Conservation (phyloP, 2,113 vertebrate genomes). For the Hippocampus guttulatus region DNA sequence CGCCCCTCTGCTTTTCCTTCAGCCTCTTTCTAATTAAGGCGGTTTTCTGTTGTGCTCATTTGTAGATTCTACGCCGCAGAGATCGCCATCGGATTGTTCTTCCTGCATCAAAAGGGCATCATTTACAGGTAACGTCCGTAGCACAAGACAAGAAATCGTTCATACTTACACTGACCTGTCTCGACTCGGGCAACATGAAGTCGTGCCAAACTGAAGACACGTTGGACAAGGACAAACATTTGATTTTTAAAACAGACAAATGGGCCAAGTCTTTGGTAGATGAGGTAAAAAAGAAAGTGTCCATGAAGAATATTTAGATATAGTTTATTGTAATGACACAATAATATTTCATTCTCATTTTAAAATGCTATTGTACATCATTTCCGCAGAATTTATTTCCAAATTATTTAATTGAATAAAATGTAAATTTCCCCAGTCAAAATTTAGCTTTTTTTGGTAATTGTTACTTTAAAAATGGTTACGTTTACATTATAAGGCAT, state of each 20-base stretch:
- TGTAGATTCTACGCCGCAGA: conserved; percentile 93
- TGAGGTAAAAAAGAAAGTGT: neutral
- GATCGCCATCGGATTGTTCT: conserved; percentile 94
- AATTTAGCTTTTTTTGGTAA: neutral
- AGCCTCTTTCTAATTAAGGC: conserved; percentile 38
- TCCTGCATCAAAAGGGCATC: conserved; percentile 92
- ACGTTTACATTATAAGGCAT: neutral
- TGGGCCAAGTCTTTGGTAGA: too few species aligned
- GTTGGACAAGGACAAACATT: neutral
- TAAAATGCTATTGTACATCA: neutral
- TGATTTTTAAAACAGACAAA: neutral
- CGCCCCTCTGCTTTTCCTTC: conserved; percentile 27
- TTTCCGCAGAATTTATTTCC: too few species aligned
- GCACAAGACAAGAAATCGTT: neutral
- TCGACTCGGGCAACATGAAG: neutral
- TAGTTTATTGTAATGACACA: neutral
- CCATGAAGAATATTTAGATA: neutral
- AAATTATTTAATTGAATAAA: neutral
- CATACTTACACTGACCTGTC: neutral
- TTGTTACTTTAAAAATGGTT: neutral
- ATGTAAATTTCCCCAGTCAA: too few species aligned
- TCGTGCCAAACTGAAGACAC: neutral
- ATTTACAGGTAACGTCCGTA: conserved; percentile 83
- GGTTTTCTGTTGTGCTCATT: conserved; percentile 24
- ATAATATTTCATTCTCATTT: neutral